Evolutionary conservation across 2,113 vertebrate species (phyloP), one percentile per base, ranked within the genome.

Genomic region (Carassius carassius): DNA sequence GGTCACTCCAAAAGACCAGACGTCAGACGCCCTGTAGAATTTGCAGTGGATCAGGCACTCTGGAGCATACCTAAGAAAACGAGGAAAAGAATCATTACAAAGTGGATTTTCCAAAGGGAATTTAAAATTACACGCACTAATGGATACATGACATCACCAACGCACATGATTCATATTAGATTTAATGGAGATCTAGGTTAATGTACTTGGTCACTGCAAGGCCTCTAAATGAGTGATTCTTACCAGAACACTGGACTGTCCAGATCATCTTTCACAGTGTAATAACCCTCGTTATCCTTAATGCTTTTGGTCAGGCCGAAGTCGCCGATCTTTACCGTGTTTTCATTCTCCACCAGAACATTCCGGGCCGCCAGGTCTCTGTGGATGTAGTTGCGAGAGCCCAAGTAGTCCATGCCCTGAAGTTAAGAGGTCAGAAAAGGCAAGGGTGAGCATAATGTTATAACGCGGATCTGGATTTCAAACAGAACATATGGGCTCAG

Each of bases 211-310:
- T 32, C 78, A 81, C 19, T 35, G 32, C 21, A n/a, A 6, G 21
- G 19, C 17, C 25, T 21, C 12, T 44, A 5, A 29, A 23, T 37
- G 3, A 5, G 10, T 51, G n/a, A 17, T 7, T 16, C 74, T 84
- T 92, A 99, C 98, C 98, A 99, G 89, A 98, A 99, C 0, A 99
- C 97, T 0, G 98, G 98, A 89, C 98, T 98, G 90, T 98, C 97
- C 0, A 95, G 94, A 82, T 99, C 97, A 0, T 99, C 98, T 82
- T 97, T 98, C 86, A 99, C 98, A 0, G 95, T 99, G 93, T 99
- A 99, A 89, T 99, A 99, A 5, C 97, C 97, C 88, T 99, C 96
- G 0, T 97, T 96, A 0, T 97, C 96, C 90, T 98, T 97, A 19
- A 99, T 99, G 47, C 96, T 96, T 92, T 99, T 99, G 65, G 98